phyloP scores from a whole-genome alignment of 2,888 invertebrate genomes.

The Spisula solida region DNA sequence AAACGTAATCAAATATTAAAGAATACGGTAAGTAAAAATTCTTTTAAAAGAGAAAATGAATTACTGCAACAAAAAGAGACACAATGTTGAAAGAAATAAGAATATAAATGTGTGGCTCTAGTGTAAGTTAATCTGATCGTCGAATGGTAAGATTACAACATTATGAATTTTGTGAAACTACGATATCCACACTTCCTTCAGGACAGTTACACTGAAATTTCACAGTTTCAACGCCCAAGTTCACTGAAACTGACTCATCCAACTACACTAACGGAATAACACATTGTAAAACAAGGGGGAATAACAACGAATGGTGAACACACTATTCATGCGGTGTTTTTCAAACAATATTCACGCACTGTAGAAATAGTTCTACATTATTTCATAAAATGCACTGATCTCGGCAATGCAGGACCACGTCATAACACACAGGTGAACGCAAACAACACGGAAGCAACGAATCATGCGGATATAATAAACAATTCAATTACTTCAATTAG shows the following conservation, averaged over 20 bases:
- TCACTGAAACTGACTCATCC: background rate
- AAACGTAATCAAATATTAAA: background rate
- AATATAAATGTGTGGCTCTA: too few relatives aligned
- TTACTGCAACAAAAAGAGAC: background rate
- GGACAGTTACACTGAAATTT: background rate
- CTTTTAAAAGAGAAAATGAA: background rate
- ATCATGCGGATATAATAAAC: background rate
- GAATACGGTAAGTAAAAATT: background rate
- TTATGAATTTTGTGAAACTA: too few relatives aligned
- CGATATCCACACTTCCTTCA: background rate
- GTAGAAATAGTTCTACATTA: background rate
- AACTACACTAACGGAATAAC: background rate
- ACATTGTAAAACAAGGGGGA: background rate
- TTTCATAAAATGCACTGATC: background rate
- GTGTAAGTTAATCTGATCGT: too few relatives aligned
- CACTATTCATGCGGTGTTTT: conserved; percentile 6
- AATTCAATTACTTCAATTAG: too few relatives aligned
- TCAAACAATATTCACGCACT: background rate
- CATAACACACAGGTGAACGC: background rate
- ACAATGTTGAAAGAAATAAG: too few relatives aligned
- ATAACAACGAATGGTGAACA: conserved; percentile 7
- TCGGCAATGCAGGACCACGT: background rate
- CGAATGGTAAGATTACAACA: too few relatives aligned
- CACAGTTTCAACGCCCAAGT: background rate
- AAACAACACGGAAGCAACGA: background rate